Conservation (phyloP, 2,797 vertebrate genomes). For the Euphonia xanthogaster region DNA sequence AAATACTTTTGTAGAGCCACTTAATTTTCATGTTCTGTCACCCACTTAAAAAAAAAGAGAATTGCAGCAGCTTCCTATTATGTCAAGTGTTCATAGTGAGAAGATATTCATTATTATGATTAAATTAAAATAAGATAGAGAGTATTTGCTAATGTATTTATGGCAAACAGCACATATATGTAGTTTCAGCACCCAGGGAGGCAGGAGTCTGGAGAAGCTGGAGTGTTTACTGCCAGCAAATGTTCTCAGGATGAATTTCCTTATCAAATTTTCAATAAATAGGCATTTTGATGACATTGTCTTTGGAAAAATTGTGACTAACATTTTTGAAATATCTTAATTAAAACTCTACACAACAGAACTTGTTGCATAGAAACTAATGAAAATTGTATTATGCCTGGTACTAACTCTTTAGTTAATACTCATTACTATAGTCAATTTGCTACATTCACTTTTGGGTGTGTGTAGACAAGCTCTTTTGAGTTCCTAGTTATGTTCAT, state of each 20-base stretch:
- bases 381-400: background rate
- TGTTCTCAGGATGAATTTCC: constrained; percentile 38
- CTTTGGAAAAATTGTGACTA: background rate
- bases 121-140: background rate
- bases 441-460: background rate
- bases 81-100: background rate
- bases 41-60: background rate
- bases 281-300: background rate
- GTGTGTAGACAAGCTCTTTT: background rate
- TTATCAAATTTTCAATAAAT: background rate
- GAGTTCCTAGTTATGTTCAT: background rate
- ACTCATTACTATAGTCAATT: background rate
- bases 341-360: background rate
- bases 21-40: background rate
- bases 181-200: background rate
- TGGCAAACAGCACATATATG: background rate
- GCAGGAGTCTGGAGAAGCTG: constrained; percentile 1
- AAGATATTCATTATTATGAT: background rate
- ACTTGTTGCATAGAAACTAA: background rate
- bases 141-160: background rate
- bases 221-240: constrained; percentile 8
- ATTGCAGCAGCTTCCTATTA: background rate
- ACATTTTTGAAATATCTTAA: background rate
- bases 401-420: background rate
- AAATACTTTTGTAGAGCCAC: background rate